phyloP scores from a whole-genome alignment of 2,888 invertebrate species.

The Agonopterix subpropinquella region DNA sequence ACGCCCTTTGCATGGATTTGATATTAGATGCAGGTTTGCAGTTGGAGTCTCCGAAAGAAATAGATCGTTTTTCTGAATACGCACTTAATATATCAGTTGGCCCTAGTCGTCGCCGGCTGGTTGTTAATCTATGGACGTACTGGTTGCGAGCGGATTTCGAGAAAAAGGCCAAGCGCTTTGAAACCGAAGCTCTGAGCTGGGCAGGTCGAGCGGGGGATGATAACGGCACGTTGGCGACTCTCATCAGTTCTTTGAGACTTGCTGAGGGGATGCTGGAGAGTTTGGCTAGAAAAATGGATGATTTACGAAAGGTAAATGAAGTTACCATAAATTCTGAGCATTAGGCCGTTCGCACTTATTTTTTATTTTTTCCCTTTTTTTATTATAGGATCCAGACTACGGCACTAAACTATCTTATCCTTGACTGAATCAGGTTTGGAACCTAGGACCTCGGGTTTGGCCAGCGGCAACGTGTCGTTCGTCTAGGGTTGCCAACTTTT shows the following conservation, averaged over 20 bases:
- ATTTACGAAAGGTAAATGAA: slow-evolving; percentile 48
- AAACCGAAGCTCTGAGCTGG: slow-evolving; percentile 56
- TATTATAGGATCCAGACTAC: no score
- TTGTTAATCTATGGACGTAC: slow-evolving; percentile 59
- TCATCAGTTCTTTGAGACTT: slow-evolving; percentile 52
- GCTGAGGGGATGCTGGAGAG: slow-evolving; percentile 66
- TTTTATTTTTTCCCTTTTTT: no score
- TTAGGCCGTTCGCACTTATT: no score
- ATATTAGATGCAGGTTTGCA: slow-evolving; percentile 74
- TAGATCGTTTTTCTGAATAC: slow-evolving; percentile 54
- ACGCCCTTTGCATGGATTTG: slow-evolving; percentile 74
- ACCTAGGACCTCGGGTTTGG: no score
- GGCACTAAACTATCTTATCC: no score
- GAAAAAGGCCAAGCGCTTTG: slow-evolving; percentile 50
- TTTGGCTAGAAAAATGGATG: slow-evolving; percentile 61
- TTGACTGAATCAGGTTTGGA: no score
- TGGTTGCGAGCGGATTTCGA: slow-evolving; percentile 54
- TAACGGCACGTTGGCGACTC: slow-evolving; percentile 39
- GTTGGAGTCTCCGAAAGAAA: slow-evolving; percentile 61
- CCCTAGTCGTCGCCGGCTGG: slow-evolving; percentile 42
- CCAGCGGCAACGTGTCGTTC: no score
- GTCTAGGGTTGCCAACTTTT: no score
- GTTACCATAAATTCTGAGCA: no score
- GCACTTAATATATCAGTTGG: slow-evolving; percentile 37
- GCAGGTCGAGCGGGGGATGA: slow-evolving; percentile 26